Percentiles rank a stretch among this genome's conserved stretches.
These are phyloP conservation scores for Lepidothrix coronata DNA, from an alignment of 2,113 vertebrate species.

Conservation along the genomic window DNA sequence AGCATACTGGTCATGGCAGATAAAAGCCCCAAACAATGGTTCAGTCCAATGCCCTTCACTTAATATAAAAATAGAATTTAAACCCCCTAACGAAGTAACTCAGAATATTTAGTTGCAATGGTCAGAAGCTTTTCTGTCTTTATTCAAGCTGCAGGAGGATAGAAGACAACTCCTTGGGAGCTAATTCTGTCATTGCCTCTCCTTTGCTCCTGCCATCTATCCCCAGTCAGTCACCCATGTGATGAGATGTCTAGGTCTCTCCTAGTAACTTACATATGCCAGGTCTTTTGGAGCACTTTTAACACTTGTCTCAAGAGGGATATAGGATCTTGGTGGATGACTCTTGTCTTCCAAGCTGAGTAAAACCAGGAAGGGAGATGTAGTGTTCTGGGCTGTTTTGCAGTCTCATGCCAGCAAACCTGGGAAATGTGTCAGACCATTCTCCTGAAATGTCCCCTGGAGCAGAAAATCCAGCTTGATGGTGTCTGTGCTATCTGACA, in stretches of 20 bases:
- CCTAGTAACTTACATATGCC: background rate
- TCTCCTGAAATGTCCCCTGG: background rate
- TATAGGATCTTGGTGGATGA: background rate
- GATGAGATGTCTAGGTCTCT: background rate
- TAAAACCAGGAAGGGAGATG: background rate
- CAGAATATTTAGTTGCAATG: background rate
- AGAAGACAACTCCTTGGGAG: background rate
- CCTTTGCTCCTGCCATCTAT: background rate
- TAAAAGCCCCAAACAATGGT: background rate
- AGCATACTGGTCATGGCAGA: background rate
- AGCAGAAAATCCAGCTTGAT: background rate
- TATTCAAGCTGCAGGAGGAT: background rate
- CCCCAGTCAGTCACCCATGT: background rate
- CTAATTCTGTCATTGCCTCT: background rate
- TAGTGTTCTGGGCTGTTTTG: background rate
- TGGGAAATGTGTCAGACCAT: background rate
- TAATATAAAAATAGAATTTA: constrained; percentile 7
- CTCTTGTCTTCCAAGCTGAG: background rate
- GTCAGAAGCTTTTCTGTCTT: background rate
- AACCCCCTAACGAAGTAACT: background rate
- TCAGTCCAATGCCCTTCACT: background rate
- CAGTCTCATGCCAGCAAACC: background rate
- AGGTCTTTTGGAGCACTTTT: background rate
- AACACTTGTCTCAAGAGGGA: background rate
- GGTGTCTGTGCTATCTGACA: background rate